Evolutionary conservation across 2,113 vertebrate species (phyloP).

Genomic region (Lutjanus erythropterus): DNA sequence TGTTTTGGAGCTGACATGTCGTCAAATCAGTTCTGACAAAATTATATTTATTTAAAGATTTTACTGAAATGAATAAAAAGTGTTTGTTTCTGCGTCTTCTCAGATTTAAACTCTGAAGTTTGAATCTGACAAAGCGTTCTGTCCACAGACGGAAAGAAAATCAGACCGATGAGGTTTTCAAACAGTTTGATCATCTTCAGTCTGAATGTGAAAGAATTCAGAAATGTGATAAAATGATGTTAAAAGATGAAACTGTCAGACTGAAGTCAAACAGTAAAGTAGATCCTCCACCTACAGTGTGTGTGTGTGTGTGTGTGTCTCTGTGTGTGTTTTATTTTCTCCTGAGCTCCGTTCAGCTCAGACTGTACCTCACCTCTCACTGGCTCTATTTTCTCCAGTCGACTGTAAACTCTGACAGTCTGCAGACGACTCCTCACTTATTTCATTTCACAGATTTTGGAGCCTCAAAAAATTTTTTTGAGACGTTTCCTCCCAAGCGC

Average conservation of each 20-base stretch:
- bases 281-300: constrained; percentile 11
- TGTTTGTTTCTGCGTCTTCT: too few relatives aligned
- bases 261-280: too few relatives aligned
- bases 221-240: neutral
- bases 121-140: too few relatives aligned
- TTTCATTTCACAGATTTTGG: constrained; percentile 20
- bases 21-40: too few relatives aligned
- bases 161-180: too few relatives aligned
- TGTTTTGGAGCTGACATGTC: too few relatives aligned
- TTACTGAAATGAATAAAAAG: too few relatives aligned
- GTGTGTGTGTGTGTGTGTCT: neutral
- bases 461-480: constrained; percentile 10
- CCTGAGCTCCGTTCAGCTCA: neutral
- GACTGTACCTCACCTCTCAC: too few relatives aligned
- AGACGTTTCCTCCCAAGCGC: constrained; percentile 14
- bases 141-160: too few relatives aligned
- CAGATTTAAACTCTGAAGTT: too few relatives aligned
- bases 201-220: neutral
- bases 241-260: neutral
- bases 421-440: constrained; percentile 18
- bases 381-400: constrained; percentile 23
- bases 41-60: too few relatives aligned
- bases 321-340: neutral
- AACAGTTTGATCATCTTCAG: too few relatives aligned
- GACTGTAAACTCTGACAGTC: constrained; percentile 21